Conservation (phyloP, 1,140 invertebrate species). For the Latrodectus geometricus region DNA sequence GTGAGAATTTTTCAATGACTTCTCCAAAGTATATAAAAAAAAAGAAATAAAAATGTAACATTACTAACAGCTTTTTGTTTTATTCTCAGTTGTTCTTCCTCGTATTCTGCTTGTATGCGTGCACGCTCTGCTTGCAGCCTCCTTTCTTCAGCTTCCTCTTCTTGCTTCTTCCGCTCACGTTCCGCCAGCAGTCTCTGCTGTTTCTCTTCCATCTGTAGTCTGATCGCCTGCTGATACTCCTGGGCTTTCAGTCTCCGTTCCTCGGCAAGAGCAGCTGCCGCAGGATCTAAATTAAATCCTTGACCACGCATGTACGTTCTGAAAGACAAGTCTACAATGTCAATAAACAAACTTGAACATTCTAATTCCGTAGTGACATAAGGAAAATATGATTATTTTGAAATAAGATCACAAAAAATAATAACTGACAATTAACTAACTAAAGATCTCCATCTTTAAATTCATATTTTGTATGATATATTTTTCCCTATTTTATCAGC, state of each 20-base stretch:
- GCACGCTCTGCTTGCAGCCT: slow-evolving; percentile 41
- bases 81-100: slow-evolving; percentile 51
- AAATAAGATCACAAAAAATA: no score
- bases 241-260: slow-evolving; percentile 77
- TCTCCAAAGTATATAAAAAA: not conserved
- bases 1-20: no score
- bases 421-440: no score
- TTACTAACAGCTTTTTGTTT: slow-evolving; percentile 48
- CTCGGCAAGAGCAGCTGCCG: slow-evolving; percentile 77
- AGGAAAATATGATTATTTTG: no score
- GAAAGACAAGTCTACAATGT: not conserved
- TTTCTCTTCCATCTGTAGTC: slow-evolving; percentile 72
- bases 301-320: slow-evolving; percentile 78
- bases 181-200: slow-evolving; percentile 12
- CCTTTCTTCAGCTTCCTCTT: slow-evolving; percentile 49
- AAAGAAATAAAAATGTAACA: not conserved
- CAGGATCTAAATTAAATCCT: slow-evolving; percentile 78
- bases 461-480: no score
- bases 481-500: no score
- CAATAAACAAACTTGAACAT: not conserved
- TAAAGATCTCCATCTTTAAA: no score
- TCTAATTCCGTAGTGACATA: no score
- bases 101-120: slow-evolving; percentile 52
- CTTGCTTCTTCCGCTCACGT: slow-evolving; percentile 34
- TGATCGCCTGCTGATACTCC: slow-evolving; percentile 79